Evolutionary conservation across 1,140 invertebrate genomes (phyloP).

Genomic region (Steinernema khuongi): DNA sequence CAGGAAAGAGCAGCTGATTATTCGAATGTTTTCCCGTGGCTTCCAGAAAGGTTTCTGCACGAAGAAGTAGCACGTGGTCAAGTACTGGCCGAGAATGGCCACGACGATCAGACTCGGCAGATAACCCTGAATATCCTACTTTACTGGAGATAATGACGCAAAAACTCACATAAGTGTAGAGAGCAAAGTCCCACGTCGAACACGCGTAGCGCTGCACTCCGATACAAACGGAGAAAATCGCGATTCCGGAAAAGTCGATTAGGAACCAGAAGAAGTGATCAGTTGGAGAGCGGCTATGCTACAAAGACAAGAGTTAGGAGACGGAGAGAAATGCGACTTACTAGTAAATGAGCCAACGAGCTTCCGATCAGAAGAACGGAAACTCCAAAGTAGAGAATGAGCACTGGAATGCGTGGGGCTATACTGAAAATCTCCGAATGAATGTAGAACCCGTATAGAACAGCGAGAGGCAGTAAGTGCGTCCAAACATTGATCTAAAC

Average conservation of each 20-base stretch:
- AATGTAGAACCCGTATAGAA: conserved; percentile 36
- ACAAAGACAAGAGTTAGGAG: conserved; percentile 17
- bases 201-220: conserved; percentile 44
- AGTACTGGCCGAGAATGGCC: conserved; percentile 37
- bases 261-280: conserved; percentile 49
- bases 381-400: conserved; percentile 39
- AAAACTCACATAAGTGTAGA: not conserved
- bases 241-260: conserved; percentile 46
- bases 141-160: not conserved
- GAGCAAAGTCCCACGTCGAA: not conserved
- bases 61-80: conserved; percentile 38
- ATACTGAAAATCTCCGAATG: conserved; percentile 33
- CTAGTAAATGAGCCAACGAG: conserved; percentile 43
- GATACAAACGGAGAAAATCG: conserved; percentile 40
- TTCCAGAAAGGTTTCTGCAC: conserved; percentile 38
- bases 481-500: conserved; percentile 48
- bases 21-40: conserved; percentile 30
- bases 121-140: conserved; percentile 25
- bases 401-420: conserved; percentile 31
- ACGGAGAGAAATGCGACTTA: conserved; percentile 21
- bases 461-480: conserved; percentile 40
- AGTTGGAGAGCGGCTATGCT: conserved; percentile 43
- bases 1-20: conserved; percentile 36
- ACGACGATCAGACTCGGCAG: conserved; percentile 34
- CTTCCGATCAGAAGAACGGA: conserved; percentile 38